phyloP scores from a whole-genome alignment of 2,888 invertebrate species.

The Dendrolimus pini region DNA sequence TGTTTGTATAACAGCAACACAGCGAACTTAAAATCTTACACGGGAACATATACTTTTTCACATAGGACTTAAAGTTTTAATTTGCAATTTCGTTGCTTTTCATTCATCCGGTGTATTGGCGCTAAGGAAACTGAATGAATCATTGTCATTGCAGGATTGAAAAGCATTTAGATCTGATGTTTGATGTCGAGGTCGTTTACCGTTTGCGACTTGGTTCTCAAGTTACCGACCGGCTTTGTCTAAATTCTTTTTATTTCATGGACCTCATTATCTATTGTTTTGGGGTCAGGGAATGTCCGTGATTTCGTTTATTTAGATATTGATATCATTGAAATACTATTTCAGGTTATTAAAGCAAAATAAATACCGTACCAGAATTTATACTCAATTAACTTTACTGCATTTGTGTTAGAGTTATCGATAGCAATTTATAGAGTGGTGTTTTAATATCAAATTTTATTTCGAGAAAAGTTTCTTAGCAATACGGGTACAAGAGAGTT shows the following conservation, averaged over 20 bases:
- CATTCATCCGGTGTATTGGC: background rate
- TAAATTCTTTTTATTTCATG: background rate
- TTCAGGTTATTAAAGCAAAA: too few species aligned
- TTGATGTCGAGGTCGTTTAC: slow-evolving; percentile 1
- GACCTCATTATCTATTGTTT: background rate
- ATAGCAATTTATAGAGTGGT: too few species aligned
- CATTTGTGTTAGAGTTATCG: too few species aligned
- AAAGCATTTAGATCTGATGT: slow-evolving; percentile 8
- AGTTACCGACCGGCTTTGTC: background rate
- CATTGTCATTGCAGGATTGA: slow-evolving; percentile 28
- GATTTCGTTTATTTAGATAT: background rate
- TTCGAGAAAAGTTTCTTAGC: too few species aligned
- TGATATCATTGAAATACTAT: too few species aligned
- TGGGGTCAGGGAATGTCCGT: background rate
- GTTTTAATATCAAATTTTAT: too few species aligned
- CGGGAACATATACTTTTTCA: background rate
- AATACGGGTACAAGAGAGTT: too few species aligned
- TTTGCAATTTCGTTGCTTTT: background rate
- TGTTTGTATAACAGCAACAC: background rate
- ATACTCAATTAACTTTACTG: too few species aligned
- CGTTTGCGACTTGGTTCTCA: background rate
- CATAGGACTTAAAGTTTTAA: background rate
- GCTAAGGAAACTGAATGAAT: slow-evolving; percentile 41
- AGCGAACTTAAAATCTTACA: background rate
- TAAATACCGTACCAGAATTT: too few species aligned